Evolutionary conservation across 2,888 invertebrate genomes (phyloP).

Genomic region (Nineta flava): DNA sequence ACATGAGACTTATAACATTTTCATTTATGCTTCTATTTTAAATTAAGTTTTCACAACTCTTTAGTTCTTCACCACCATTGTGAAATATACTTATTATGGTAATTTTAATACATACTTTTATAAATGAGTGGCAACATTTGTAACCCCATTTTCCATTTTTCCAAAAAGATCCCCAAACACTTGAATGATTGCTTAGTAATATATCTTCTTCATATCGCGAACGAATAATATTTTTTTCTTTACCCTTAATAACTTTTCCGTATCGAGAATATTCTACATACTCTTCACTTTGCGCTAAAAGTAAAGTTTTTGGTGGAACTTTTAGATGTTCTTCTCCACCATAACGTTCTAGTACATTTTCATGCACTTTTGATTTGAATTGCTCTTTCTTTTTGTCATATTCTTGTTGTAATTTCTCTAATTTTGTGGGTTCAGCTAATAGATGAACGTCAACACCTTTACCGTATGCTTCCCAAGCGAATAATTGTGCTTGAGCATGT

Average conservation of each 20-base stretch:
- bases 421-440: constrained; percentile 93
- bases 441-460: constrained; percentile 88
- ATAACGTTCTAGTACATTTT: constrained; percentile 78
- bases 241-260: constrained; percentile 74
- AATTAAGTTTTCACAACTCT: no score
- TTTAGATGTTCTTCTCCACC: constrained; percentile 88
- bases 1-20: no score
- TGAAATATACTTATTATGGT: neutral
- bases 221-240: constrained; percentile 72
- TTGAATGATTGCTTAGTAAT: constrained; percentile 79
- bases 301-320: constrained; percentile 72
- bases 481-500: constrained; percentile 83
- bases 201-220: constrained; percentile 91
- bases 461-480: constrained; percentile 95
- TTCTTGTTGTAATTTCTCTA: constrained; percentile 79
- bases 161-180: constrained; percentile 96
- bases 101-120: constrained; percentile 38
- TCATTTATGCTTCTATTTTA: no score
- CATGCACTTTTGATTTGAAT: constrained; percentile 71
- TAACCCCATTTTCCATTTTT: constrained; percentile 87
- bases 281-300: constrained; percentile 88
- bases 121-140: constrained; percentile 84
- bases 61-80: no score
- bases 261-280: constrained; percentile 91
- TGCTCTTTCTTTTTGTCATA: constrained; percentile 81